phyloP scores from a whole-genome alignment of 1,140 invertebrate species.

The Danaus melanippus region DNA sequence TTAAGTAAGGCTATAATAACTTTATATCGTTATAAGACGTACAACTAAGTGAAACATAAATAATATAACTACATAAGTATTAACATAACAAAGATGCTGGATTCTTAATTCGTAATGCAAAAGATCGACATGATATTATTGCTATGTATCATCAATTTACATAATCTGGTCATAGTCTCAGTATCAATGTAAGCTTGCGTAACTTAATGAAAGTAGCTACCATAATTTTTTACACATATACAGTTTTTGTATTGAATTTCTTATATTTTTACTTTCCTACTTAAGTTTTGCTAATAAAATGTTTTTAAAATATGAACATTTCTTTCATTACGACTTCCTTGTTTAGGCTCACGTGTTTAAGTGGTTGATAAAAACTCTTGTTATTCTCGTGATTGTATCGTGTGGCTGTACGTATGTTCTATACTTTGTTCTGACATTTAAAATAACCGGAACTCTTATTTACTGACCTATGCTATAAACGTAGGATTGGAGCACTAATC shows the following conservation, averaged over 20 bases:
- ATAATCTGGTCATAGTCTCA: slow-evolving; percentile 39
- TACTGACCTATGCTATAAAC: slow-evolving; percentile 13
- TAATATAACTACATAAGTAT: too few species aligned
- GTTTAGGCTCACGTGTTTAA: not conserved
- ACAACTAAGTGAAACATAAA: too few species aligned
- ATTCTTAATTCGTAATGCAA: slow-evolving; percentile 4
- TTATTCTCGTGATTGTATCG: too few species aligned
- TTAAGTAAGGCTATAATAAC: not conserved
- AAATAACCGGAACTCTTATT: slow-evolving; percentile 17
- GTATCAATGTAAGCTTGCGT: slow-evolving; percentile 36
- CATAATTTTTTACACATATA: slow-evolving; percentile 64
- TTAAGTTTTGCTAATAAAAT: slow-evolving; percentile 70
- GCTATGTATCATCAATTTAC: slow-evolving; percentile 1
- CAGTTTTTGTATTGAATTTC: slow-evolving; percentile 64
- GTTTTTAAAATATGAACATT: slow-evolving; percentile 56
- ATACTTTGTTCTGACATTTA: slow-evolving; percentile 15
- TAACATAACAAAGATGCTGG: not conserved
- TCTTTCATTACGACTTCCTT: slow-evolving; percentile 24
- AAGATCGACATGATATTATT: slow-evolving; percentile 8
- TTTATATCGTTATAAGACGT: too few species aligned
- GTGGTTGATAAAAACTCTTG: too few species aligned
- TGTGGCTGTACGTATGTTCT: too few species aligned
- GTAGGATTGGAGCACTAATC: slow-evolving; percentile 4
- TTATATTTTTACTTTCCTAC: slow-evolving; percentile 70
- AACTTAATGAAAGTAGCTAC: slow-evolving; percentile 47